Conservation (phyloP, 64 coral and sea anemone genomes). For the Dendronephthya gigantea region DNA sequence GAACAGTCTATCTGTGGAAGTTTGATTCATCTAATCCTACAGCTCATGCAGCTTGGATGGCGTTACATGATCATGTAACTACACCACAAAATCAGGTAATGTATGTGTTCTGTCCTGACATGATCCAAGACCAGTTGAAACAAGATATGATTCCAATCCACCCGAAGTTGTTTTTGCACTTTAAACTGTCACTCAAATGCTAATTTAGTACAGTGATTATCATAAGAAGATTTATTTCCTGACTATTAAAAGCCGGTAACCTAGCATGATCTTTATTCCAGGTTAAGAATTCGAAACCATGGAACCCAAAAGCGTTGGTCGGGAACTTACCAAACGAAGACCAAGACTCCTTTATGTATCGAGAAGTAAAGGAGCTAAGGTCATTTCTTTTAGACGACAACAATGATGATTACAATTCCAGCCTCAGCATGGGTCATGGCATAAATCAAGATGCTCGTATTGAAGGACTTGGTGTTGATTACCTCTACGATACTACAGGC, state of each 20-base stretch:
- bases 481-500: constrained; percentile 46
- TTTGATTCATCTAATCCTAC: constrained; percentile 55
- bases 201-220: no score
- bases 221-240: no score
- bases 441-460: constrained; percentile 27
- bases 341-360: constrained; percentile 60
- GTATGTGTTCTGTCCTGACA: no score
- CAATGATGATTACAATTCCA: constrained; percentile 50
- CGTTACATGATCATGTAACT: constrained; percentile 33
- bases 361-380: constrained; percentile 37
- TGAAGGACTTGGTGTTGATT: constrained; percentile 50
- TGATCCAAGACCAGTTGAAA: no score
- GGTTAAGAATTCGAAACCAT: constrained; percentile 4
- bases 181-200: no score
- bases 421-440: constrained; percentile 48
- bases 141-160: no score
- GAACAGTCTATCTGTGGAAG: constrained; percentile 50
- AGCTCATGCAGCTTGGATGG: constrained; percentile 52
- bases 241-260: no score
- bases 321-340: constrained; percentile 18
- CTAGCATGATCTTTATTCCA: no score
- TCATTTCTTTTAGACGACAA: constrained; percentile 57
- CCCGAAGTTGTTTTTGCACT: no score
- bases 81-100: background rate
- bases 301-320: constrained; percentile 15